Percentiles rank a stretch among this genome's conserved stretches.
These are phyloP conservation scores for Amia ocellicauda DNA, from an alignment of 2,113 vertebrate genomes.

Conservation along the genomic window DNA sequence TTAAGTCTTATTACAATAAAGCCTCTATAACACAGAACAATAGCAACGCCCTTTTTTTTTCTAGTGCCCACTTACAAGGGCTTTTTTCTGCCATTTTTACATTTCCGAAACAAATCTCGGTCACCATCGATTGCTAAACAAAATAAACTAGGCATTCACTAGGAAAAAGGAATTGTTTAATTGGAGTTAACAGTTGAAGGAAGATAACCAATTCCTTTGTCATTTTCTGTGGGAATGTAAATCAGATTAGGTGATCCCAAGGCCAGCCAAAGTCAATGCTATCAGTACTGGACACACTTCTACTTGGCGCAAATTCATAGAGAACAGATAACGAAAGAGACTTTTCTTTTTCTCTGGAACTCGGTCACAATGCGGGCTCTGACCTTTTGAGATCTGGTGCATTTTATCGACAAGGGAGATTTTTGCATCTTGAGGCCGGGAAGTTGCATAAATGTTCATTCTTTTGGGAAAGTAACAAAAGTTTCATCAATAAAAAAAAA, in stretches of 20 bases:
- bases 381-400: conserved; percentile 5
- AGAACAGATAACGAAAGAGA: conserved; percentile 61
- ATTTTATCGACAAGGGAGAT: conserved; percentile 15
- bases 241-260: conserved; percentile 57
- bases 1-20: too few species aligned
- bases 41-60: too few species aligned
- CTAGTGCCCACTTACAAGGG: too few species aligned
- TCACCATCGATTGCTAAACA: conserved; percentile 43
- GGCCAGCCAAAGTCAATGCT: conserved; percentile 69
- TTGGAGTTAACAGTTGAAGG: conserved; percentile 31
- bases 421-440: background rate
- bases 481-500: too few species aligned
- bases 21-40: too few species aligned
- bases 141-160: conserved; percentile 25
- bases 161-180: conserved; percentile 52
- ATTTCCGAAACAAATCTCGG: conserved; percentile 52
- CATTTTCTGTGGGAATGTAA: conserved; percentile 62
- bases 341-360: conserved; percentile 58
- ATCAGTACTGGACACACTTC: conserved; percentile 74
- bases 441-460: conserved; percentile 1
- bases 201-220: conserved; percentile 42
- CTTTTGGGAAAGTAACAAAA: too few species aligned
- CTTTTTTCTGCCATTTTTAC: conserved; percentile 40
- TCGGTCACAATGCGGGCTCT: conserved; percentile 49
- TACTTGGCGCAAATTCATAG: conserved; percentile 60